Conservation (phyloP, 2,888 invertebrate genomes). For the Leptopilina myrica region DNA sequence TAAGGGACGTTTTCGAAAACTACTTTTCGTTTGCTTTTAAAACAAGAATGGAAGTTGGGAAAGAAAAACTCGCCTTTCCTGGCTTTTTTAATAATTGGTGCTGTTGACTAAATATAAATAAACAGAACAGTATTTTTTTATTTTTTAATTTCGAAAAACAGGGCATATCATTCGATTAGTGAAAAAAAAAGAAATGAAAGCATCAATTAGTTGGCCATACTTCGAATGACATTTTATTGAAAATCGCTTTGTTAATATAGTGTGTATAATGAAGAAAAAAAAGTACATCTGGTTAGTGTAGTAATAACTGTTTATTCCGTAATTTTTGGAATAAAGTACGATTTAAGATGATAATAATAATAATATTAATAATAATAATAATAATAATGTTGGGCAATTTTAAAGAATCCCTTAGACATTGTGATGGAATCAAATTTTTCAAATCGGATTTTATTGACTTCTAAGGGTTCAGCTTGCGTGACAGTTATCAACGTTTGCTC, state of each 20-base stretch:
- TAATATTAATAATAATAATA: no score
- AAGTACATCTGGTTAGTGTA: background rate
- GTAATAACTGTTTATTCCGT: background rate
- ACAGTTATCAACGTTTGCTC: background rate
- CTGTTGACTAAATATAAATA: background rate
- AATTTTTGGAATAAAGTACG: background rate
- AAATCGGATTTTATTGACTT: slow-evolving; percentile 3
- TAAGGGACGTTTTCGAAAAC: background rate
- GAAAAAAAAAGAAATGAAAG: background rate
- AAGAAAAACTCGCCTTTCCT: no score
- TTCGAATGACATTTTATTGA: background rate
- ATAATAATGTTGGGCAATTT: slow-evolving; percentile 8
- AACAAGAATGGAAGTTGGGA: background rate
- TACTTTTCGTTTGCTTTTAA: background rate
- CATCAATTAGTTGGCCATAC: slow-evolving; percentile 11
- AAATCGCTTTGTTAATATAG: background rate
- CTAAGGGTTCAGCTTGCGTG: slow-evolving; percentile 11
- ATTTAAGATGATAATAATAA: background rate
- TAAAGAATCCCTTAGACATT: slow-evolving; percentile 11
- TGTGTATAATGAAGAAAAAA: background rate
- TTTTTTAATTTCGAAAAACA: background rate
- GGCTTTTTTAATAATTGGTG: background rate
- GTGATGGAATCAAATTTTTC: background rate
- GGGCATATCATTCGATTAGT: slow-evolving; percentile 15
- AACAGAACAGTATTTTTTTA: background rate